Base-by-base conservation (phyloP, 2,797 vertebrate species). In the Pangasius mekongensis region DNA sequence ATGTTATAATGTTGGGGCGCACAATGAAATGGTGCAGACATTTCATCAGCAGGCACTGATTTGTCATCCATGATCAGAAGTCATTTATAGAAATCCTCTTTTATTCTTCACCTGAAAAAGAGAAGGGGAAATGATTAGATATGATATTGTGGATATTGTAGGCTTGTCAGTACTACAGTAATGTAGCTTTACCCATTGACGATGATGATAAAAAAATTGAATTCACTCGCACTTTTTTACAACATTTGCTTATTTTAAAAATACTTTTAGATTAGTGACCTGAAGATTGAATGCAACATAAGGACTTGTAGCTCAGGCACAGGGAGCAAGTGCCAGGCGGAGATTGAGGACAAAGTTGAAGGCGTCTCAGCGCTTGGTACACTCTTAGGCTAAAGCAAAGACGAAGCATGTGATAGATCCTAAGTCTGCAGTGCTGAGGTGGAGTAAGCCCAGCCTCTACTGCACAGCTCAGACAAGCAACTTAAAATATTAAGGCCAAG, bases 371-470 rank as follows among this genome's bases (percentile, higher is more conserved):
- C 88, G 93, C 93, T 94, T 95, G 95, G 96, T 96, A 96, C 96
- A 71, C 92, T 58, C 87, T 85, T 92, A 92, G 92, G 85, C 94
- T 92, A 92, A 96, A 94, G 93, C 96, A 97, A 97, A 97, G 96
- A 96, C 93, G 94, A 96, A 95, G 94, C 97, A 97, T 97, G 97
- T 98, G 97, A 97, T 94, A 88, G 94, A 89, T 93, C 93, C 95
- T 97, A 95, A 96, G 94, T 95, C 94, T 91, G 89, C 92, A 92
- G 58, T 87, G 86, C 80, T 89, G 74, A 91, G 83, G 89, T 88
- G 88, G 90, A 92, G 88, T 88, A 89, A 87, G 30, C 58, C 77
- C 86, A 87, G 89, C 81, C 54, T 86, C 93, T 93, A 91, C 85
- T 73, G 84, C 89, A 91, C 87, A 88, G 93, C 93, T 95, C 91